Conservation (phyloP, 2,113 vertebrate genomes). For the Bos indicus region DNA sequence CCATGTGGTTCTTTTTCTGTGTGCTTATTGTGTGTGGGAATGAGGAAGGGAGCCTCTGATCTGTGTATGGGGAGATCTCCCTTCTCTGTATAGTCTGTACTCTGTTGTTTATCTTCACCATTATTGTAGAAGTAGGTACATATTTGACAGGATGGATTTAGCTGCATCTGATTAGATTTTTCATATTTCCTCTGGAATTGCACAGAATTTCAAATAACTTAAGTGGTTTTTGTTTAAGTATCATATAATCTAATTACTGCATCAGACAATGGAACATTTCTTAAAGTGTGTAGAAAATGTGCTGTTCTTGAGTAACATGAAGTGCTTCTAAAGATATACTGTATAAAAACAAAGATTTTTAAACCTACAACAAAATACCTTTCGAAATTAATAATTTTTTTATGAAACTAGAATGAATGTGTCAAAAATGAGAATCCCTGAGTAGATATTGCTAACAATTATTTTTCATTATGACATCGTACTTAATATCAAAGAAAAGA, state of each 20-base stretch:
- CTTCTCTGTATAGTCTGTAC: neutral
- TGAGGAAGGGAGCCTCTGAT: neutral
- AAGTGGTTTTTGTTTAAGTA: neutral
- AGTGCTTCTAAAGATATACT: neutral
- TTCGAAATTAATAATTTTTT: constrained; percentile 33
- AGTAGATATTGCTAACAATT: neutral
- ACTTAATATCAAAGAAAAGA: constrained; percentile 29
- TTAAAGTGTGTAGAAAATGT: neutral
- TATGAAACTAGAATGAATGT: neutral
- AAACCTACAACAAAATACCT: neutral
- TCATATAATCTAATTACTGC: neutral
- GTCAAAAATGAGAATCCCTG: neutral
- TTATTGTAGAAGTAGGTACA: neutral
- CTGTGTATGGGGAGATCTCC: neutral
- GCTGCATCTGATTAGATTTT: constrained; percentile 6
- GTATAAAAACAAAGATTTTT: neutral
- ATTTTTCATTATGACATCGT: neutral
- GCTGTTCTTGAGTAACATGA: neutral
- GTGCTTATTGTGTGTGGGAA: neutral
- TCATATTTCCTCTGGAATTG: neutral
- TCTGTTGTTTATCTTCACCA: neutral
- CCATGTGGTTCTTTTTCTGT: neutral
- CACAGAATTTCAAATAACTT: neutral
- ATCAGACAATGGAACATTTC: neutral
- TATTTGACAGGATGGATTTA: neutral